Base-by-base conservation (phyloP, 2,888 invertebrate genomes). In the Cylloceria caligata region DNA sequence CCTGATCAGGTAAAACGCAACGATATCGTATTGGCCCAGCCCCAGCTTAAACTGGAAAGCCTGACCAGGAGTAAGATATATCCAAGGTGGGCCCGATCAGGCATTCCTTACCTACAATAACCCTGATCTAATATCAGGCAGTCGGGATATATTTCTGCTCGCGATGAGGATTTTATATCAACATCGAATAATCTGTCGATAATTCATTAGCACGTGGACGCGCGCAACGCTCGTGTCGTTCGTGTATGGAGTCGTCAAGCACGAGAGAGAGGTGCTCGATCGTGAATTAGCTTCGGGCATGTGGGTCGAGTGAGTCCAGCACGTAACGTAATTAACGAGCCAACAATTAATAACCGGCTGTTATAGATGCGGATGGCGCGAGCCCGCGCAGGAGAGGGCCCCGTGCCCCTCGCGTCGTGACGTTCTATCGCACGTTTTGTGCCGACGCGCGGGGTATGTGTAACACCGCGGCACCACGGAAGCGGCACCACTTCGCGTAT, bases 241-340 rank as follows among this genome's bases (percentile, higher is more conserved):
- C 9, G 57, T 30, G 39, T 36, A 60, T 34, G 34, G 62, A 62
- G 62, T 57, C 27, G 55, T 76, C 68, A 68, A 52, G 45, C 34
- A 24, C 16, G 49, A 52, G 21, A 55, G 55, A 55, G n/a, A 52
- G 24, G 49, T 57, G 49, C 42, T 36, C 65, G 68, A 57, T 60
- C 49, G 64, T 60, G 47, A 45, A 57, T 83, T 76, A 80, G 85
- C 86, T 76, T 78, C 76, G 80, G 81, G 85, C 85, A 81, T 82
- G 77, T 83, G 82, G 82, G 81, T 85, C 80, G 82, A 75, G 84
- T 76, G 84, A 82, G 84, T 84, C 83, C 68, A 65, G 62, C 83
- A 86, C 84, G 83, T 87, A 86, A 86, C 85, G 86, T 88, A 87
- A 88, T 89, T 88, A 89, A 89, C 88, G 84, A 88, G 86, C 83